These are phyloP conservation scores for Ganaspis brasiliensis DNA, from an alignment of 2,888 invertebrate species.

Conservation along the genomic window DNA sequence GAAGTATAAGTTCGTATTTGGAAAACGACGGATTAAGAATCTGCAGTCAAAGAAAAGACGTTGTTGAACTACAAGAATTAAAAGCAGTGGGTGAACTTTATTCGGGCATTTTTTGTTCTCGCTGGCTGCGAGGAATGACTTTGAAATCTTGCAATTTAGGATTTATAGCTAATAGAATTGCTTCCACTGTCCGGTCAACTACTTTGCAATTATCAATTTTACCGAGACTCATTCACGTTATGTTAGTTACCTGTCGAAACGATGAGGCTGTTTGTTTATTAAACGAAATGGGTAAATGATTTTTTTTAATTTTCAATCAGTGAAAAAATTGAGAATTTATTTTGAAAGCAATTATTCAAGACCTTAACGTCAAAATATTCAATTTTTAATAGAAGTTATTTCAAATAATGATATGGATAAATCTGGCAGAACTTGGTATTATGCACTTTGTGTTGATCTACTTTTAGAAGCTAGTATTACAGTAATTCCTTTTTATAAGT, in stretches of 20 bases:
- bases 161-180: constrained; percentile 76
- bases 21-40: constrained; percentile 80
- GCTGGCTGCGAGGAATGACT: constrained; percentile 78
- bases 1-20: too few relatives aligned
- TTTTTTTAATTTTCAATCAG: not conserved
- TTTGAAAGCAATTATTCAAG: too few relatives aligned
- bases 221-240: constrained; percentile 77
- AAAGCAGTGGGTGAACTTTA: constrained; percentile 80
- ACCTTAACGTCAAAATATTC: too few relatives aligned
- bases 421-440: constrained; percentile 84
- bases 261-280: constrained; percentile 79
- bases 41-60: constrained; percentile 76
- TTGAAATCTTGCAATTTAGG: constrained; percentile 78
- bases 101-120: constrained; percentile 79
- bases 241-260: constrained; percentile 77
- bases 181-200: constrained; percentile 74
- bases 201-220: constrained; percentile 74
- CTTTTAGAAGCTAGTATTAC: constrained; percentile 84
- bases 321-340: not conserved
- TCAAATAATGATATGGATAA: constrained; percentile 73
- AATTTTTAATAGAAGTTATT: constrained; percentile 69
- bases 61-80: constrained; percentile 80
- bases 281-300: constrained; percentile 76
- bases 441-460: constrained; percentile 83
- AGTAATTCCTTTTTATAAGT: constrained; percentile 81